These are phyloP conservation scores for Grammomys dolichurus DNA, from an alignment of 2,113 vertebrate genomes.

Conservation along the genomic window DNA sequence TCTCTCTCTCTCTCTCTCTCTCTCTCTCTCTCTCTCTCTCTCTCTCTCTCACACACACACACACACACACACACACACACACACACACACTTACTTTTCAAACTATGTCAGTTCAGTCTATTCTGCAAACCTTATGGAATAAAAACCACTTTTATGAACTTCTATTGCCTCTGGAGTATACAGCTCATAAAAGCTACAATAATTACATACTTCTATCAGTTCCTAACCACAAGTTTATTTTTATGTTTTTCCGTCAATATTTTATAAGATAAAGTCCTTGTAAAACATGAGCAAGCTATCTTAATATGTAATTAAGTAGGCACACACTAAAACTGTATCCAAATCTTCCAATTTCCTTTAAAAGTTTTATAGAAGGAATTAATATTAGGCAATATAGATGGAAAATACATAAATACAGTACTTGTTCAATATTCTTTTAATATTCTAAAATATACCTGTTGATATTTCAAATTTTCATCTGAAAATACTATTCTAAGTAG, in stretches of 20 bases:
- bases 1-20: too few species aligned
- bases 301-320: slow-evolving; percentile 39
- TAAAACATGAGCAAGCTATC: background rate
- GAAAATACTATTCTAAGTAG: slow-evolving; percentile 24
- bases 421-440: slow-evolving; percentile 41
- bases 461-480: slow-evolving; percentile 34
- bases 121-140: background rate
- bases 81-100: slow-evolving; percentile 24
- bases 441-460: slow-evolving; percentile 40
- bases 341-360: slow-evolving; percentile 24
- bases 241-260: slow-evolving; percentile 1
- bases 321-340: slow-evolving; percentile 24
- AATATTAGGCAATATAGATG: slow-evolving; percentile 29
- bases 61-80: background rate
- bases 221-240: background rate
- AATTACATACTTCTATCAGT: background rate
- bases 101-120: background rate
- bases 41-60: too few species aligned
- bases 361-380: slow-evolving; percentile 1
- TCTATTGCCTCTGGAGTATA: background rate
- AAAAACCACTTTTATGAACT: background rate
- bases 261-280: background rate
- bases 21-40: too few species aligned
- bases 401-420: slow-evolving; percentile 20
- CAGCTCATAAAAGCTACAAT: slow-evolving; percentile 12